Evolutionary conservation across 2,113 vertebrate genomes (phyloP).

Genomic region (Hipposideros armiger): DNA sequence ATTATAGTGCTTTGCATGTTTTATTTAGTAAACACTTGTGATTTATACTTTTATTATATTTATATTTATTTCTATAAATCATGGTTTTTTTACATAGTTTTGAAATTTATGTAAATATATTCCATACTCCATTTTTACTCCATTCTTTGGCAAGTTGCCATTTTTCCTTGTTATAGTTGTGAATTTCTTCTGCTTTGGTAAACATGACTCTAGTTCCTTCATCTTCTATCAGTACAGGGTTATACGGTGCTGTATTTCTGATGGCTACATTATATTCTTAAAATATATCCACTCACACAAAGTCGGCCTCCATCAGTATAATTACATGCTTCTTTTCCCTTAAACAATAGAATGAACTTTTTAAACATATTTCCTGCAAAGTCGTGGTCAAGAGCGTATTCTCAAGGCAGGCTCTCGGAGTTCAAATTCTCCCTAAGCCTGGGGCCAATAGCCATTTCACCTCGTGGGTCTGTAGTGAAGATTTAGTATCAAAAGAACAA

Average conservation of each 20-base stretch:
- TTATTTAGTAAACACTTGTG: conserved; percentile 5
- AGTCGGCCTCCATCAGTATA: neutral
- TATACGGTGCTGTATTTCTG: neutral
- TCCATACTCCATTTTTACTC: neutral
- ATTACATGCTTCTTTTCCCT: neutral
- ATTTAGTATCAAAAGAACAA: neutral
- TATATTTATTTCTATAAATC: neutral
- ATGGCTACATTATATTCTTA: neutral
- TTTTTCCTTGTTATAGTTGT: neutral
- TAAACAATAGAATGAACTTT: neutral
- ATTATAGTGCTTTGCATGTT: neutral
- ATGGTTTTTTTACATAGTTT: neutral
- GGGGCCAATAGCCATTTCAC: neutral
- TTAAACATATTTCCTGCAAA: neutral
- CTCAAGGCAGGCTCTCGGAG: neutral
- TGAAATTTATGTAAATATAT: neutral
- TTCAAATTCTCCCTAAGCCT: neutral
- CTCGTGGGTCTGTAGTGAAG: neutral
- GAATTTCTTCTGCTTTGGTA: neutral
- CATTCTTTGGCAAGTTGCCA: neutral
- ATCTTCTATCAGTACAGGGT: neutral
- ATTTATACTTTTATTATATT: neutral
- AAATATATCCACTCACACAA: neutral
- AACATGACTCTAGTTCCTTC: neutral
- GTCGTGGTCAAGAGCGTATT: neutral